Evolutionary conservation across 2,797 vertebrate genomes (phyloP), one percentile per base, ranked within the genome.

Genomic region (Alexandromys oeconomus): DNA sequence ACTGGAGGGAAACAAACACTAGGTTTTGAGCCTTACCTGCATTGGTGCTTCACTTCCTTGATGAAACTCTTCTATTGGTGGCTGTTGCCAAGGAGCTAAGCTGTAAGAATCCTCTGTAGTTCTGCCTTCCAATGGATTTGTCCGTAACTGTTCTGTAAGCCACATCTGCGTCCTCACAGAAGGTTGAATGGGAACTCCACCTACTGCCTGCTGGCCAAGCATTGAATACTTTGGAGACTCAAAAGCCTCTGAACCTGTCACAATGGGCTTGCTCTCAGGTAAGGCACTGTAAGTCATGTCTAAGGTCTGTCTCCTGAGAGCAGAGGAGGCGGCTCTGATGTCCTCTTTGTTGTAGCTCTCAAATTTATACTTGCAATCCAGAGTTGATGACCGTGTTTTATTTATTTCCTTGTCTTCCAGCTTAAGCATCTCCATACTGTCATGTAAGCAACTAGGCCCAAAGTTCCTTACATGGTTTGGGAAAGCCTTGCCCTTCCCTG

Each of bases 131-230:
- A 98, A 97, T n/a, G 98, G 98, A 71, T 99, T 99, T 92, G 99
- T 98, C 89, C 99, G 98, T 25, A 99, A 98, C 98, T 99, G 99
- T 89, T 99, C 99, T 0, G 99, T 99, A 87, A 99, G 99, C 99
- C 99, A 99, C 99, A 99, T 99, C 93, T 99, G 99, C 54, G 99
- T 99, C 93, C 99, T 98, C 54, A 99, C 98, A 0, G 99, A 99
- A 0, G 99, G 99, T 97, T 99, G 99, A 65, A 99, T 99, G 15
- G 99, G 99, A 54, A 99, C 98, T 21, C 98, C 98, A 1, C 98
- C 98, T 85, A 99, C 99, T 9, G 99, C 95, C 97, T 99, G 99
- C 1, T 98, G 99, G 2, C 98, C 98, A 81, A 99, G 98, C 0
- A 98, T 96, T 11, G 98, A 95, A 0, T 98, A 99, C 91, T 98